Conservation (phyloP, 2,888 invertebrate genomes). For the Lacanobia wlatinum region DNA sequence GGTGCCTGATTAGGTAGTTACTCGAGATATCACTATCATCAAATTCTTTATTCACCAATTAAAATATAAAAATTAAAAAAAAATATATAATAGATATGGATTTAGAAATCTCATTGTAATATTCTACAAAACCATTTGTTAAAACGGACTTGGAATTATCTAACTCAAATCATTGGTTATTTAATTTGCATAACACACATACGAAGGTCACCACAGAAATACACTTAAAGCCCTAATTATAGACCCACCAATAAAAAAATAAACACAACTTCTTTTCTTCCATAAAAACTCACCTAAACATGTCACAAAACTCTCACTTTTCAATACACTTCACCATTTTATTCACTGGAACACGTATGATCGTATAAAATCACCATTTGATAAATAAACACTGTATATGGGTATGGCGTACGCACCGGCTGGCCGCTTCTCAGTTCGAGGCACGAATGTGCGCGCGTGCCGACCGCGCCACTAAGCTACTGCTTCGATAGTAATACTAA, state of each 20-base stretch:
- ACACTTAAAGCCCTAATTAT: background rate
- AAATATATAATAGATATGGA: too few species aligned
- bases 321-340: conserved; percentile 46
- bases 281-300: conserved; percentile 52
- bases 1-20: too few species aligned
- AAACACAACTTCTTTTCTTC: background rate
- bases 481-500: conserved; percentile 29
- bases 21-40: too few species aligned
- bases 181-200: conserved; percentile 25
- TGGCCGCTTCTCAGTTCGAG: conserved; percentile 52
- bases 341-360: conserved; percentile 50
- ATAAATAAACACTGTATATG: conserved; percentile 57
- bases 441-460: conserved; percentile 63
- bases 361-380: conserved; percentile 59
- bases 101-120: conserved; percentile 11
- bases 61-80: too few species aligned
- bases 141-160: background rate
- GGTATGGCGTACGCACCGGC: conserved; percentile 56
- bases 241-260: background rate
- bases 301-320: conserved; percentile 54
- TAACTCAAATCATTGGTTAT: background rate
- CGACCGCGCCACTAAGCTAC: conserved; percentile 50
- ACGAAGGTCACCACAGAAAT: conserved; percentile 1
- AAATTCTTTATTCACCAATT: too few species aligned
- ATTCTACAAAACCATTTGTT: background rate